phyloP scores from a whole-genome alignment of 2,888 invertebrate species.

The Acanthoscelides obtectus region DNA sequence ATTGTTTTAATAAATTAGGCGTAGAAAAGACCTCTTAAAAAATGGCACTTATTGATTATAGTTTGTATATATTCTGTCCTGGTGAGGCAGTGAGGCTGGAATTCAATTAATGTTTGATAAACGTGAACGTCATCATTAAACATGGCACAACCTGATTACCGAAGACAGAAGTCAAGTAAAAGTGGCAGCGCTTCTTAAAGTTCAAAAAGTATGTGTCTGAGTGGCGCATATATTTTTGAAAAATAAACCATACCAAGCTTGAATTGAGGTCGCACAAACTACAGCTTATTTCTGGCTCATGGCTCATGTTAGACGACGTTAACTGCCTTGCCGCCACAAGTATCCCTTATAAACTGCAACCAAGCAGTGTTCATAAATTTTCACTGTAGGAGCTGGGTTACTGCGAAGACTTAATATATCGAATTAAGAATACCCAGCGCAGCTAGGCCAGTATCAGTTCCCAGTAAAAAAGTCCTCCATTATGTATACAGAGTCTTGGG shows the following conservation, averaged over 20 bases:
- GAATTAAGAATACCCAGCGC: neutral
- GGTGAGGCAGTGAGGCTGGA: too few relatives aligned
- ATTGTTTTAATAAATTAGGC: too few relatives aligned
- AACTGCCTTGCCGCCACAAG: neutral
- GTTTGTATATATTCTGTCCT: too few relatives aligned
- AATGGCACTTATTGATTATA: too few relatives aligned
- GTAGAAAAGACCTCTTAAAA: too few relatives aligned
- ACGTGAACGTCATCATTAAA: too few relatives aligned
- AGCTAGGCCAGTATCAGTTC: neutral
- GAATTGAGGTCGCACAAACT: neutral
- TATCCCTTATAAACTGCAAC: neutral
- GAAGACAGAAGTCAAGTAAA: too few relatives aligned
- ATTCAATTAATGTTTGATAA: too few relatives aligned
- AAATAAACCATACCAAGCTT: neutral
- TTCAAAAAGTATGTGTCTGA: too few relatives aligned
- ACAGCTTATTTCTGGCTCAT: neutral
- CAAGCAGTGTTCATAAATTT: neutral
- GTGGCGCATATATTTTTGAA: neutral
- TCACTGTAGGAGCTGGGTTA: neutral
- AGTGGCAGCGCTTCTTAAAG: too few relatives aligned
- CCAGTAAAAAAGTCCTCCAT: neutral
- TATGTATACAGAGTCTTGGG: neutral
- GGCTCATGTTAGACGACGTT: neutral
- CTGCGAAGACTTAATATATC: neutral
- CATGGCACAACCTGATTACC: too few relatives aligned